Percentiles rank a stretch among this genome's conserved stretches.
Evolutionary conservation across 2,797 vertebrate genomes (phyloP).

Genomic region (Novumbra hubbsi): DNA sequence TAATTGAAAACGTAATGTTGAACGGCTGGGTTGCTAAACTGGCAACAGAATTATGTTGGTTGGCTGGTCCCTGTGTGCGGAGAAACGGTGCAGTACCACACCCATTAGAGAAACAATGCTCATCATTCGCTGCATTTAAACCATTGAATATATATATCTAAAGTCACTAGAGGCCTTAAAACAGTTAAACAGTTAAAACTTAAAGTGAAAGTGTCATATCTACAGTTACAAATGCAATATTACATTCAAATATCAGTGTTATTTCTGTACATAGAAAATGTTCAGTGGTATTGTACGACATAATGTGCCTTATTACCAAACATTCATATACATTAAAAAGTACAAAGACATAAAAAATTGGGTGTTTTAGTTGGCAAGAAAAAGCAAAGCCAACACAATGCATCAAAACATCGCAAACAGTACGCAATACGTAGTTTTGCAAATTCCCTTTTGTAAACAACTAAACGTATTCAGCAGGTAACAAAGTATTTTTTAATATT

Average conservation of each 20-base stretch:
- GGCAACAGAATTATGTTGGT: conserved; percentile 10
- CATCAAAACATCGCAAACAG: not conserved
- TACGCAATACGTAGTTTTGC: not conserved
- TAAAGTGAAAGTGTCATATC: not conserved
- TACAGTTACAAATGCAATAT: not conserved
- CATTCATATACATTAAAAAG: no score
- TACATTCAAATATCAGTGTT: not conserved
- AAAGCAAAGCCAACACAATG: not conserved
- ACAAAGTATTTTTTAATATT: not conserved
- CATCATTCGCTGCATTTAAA: conserved; percentile 6
- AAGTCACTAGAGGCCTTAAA: not conserved
- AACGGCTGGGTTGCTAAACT: conserved; percentile 21
- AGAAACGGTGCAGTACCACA: conserved; percentile 6
- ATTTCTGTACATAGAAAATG: not conserved
- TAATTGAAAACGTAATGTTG: conserved; percentile 41
- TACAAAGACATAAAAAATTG: not conserved
- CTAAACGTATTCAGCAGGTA: not conserved
- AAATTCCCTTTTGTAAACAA: not conserved
- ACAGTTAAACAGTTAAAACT: no score
- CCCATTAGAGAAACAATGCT: conserved; percentile 11
- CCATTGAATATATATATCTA: not conserved
- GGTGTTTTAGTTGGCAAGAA: not conserved
- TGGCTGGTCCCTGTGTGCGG: not conserved
- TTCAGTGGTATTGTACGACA: not conserved
- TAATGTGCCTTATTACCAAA: not conserved